Evolutionary conservation across 2,888 invertebrate species (phyloP), one percentile per base, ranked within the genome.

Genomic region (Nineta flava): DNA sequence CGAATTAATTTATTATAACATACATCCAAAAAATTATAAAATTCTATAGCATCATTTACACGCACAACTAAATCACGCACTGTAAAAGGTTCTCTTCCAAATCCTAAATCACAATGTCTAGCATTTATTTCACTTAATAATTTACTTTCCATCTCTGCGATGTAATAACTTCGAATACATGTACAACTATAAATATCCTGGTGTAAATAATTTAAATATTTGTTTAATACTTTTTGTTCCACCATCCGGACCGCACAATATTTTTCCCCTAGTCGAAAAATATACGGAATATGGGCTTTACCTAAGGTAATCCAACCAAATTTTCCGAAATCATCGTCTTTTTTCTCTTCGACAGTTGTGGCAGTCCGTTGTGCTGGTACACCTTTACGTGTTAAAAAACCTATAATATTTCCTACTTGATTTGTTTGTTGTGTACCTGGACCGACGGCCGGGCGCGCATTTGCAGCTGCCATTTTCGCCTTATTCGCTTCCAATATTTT

Each of bases 181-280:
- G 90, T 90, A 66, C 91, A 92, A 55, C 86, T 87, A 66, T 88
- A 90, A 55, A 92, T 86, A 62, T 90, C 90, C 55, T 86, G 83
- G 64, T 93, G 91, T 48, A 93, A 75, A 63, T 85, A 87, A 64
- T 82, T 86, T 60, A 92, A 77, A 70, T 90, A 87, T 69, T 90
- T 90, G 64, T 87, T 87, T 19, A 93, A 74, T 45, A 93, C 74
- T 66, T 93, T 93, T 60, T 82, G 77, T 66, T 95, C 95, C 19
- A 94, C 86, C 80, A 95, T 92, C 50, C 92, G 77, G 48, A 95
- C 93, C n/a, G 93, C 87, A 62, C 91, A 88, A 65, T 87, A 94
- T 64, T 85, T 85, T 63, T 88, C 88, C 15, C 80, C 76, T 48
- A 81, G 77, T 16, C 95, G 76, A 61, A 83, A 81, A 55, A 95